A percentile compares a stretch with the other conserved stretches of the same genome.
Conservation (phyloP, 2,888 invertebrate species). For the Drosophila suboccidentalis region DNA sequence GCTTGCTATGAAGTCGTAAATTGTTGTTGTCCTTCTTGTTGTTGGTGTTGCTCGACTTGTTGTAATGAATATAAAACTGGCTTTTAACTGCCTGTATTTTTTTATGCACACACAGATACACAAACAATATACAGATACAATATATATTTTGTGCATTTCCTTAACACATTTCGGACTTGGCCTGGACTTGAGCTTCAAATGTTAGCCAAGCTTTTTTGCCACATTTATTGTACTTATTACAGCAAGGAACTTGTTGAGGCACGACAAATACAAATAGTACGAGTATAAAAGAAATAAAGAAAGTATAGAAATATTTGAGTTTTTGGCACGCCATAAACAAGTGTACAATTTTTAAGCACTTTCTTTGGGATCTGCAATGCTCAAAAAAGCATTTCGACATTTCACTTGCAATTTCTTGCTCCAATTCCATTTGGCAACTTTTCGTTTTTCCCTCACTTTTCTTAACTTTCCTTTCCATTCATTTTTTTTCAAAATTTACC, state of each 20-base stretch:
- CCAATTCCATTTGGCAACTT: conserved; percentile 66
- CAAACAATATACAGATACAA: neutral
- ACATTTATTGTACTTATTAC: conserved; percentile 33
- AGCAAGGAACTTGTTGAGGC: conserved; percentile 72
- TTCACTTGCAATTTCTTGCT: conserved; percentile 67
- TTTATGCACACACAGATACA: conserved; percentile 21
- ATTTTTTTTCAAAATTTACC: conserved; percentile 13
- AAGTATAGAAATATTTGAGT: conserved; percentile 30
- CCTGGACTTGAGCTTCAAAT: conserved; percentile 31
- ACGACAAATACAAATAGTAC: conserved; percentile 7
- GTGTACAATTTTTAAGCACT: conserved; percentile 46
- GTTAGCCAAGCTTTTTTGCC: conserved; percentile 31
- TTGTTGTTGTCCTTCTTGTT: conserved; percentile 41
- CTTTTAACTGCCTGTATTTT: conserved; percentile 60
- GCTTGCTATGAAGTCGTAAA: conserved; percentile 67
- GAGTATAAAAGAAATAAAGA: conserved; percentile 1
- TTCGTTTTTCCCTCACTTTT: conserved; percentile 20
- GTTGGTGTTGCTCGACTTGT: conserved; percentile 41
- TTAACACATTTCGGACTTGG: conserved; percentile 39
- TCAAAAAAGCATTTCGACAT: conserved; percentile 52
- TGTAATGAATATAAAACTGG: conserved; percentile 74
- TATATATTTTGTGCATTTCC: conserved; percentile 38
- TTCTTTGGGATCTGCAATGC: conserved; percentile 37
- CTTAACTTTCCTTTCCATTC: neutral
- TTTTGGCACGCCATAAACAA: conserved; percentile 61